phyloP scores from a whole-genome alignment of 2,113 vertebrate species.

The Sigmodon hispidus region DNA sequence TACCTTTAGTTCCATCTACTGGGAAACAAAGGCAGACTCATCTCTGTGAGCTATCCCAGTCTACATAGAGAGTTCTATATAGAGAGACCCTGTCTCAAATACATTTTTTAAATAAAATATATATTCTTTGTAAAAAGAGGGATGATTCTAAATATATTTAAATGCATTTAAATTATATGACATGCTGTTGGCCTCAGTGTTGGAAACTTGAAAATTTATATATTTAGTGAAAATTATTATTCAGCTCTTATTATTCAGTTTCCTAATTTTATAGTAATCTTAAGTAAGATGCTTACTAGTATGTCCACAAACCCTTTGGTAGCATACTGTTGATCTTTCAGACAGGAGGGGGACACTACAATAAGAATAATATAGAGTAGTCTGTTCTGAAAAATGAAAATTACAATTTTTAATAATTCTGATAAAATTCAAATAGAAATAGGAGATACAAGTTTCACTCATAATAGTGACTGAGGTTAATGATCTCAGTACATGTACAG shows the following conservation, averaged over 20 bases:
- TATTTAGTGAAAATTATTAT: slow-evolving; percentile 64
- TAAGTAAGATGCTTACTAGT: slow-evolving; percentile 39
- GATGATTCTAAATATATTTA: slow-evolving; percentile 32
- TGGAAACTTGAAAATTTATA: slow-evolving; percentile 41
- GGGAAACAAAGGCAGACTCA: background rate
- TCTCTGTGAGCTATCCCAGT: background rate
- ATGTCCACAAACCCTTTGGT: slow-evolving; percentile 3
- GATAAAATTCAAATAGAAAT: slow-evolving; percentile 60
- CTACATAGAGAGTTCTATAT: background rate
- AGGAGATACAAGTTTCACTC: slow-evolving; percentile 44
- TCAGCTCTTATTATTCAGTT: slow-evolving; percentile 3
- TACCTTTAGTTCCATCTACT: background rate
- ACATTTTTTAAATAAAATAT: background rate
- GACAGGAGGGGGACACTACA: slow-evolving; percentile 31
- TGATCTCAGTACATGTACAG: background rate
- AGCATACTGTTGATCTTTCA: slow-evolving; percentile 41
- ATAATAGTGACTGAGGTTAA: slow-evolving; percentile 50
- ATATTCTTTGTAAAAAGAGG: slow-evolving; percentile 43
- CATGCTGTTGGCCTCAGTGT: background rate
- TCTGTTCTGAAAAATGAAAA: slow-evolving; percentile 60
- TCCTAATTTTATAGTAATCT: background rate
- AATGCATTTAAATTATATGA: slow-evolving; percentile 51
- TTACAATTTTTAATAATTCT: slow-evolving; percentile 60
- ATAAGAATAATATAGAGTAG: slow-evolving; percentile 30
- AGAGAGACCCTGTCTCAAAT: slow-evolving; percentile 12